Conservation (phyloP, 2,888 invertebrate genomes). For the Saturnia japonica region DNA sequence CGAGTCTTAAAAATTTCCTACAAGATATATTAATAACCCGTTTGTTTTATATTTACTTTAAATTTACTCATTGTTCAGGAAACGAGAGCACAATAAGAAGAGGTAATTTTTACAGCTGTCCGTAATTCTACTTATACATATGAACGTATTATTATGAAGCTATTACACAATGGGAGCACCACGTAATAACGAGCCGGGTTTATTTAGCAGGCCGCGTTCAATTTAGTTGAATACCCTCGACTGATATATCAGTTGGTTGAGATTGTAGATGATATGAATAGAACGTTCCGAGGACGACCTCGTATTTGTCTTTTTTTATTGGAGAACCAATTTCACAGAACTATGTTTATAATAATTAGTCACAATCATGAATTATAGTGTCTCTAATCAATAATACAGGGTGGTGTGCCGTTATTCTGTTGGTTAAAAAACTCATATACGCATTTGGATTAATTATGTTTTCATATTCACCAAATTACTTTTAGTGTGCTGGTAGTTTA, state of each 20-base stretch:
- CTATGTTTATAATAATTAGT: background rate
- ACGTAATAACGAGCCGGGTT: slow-evolving; percentile 12
- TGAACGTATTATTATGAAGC: background rate
- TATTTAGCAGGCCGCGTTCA: slow-evolving; percentile 9
- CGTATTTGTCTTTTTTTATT: background rate
- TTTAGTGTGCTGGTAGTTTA: background rate
- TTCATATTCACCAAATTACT: background rate
- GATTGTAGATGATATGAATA: background rate
- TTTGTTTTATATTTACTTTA: background rate
- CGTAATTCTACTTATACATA: background rate
- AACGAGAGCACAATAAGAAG: background rate
- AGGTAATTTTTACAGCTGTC: background rate
- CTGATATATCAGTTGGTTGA: background rate
- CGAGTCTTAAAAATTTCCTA: background rate
- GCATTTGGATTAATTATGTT: background rate
- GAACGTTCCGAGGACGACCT: background rate
- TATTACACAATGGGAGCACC: slow-evolving; percentile 5
- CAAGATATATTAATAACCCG: background rate
- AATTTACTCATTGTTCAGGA: background rate
- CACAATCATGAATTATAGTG: background rate
- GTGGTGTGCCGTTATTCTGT: background rate
- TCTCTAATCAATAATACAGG: background rate
- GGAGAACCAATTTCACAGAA: background rate
- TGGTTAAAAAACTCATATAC: background rate
- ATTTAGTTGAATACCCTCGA: slow-evolving; percentile 10